phyloP scores from a whole-genome alignment of 2,888 invertebrate genomes.

The Drosophila cyrtoloma region DNA sequence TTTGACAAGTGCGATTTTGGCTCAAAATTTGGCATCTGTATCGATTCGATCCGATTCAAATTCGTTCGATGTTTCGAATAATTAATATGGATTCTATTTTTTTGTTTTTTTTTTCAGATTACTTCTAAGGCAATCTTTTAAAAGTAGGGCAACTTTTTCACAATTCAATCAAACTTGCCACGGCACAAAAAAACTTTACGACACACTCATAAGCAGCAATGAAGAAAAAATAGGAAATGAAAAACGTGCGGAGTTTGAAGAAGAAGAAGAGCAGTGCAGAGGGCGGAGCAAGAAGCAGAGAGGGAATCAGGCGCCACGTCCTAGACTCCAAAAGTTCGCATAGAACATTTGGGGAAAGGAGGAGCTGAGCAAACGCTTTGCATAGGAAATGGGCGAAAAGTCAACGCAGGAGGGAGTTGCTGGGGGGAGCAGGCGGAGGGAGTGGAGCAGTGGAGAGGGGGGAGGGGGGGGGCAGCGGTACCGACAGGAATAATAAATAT shows the following conservation, averaged over 20 bases:
- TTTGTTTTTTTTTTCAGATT: background rate
- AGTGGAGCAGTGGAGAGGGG: background rate
- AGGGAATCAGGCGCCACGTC: conserved; percentile 49
- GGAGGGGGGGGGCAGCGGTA: conserved; percentile 45
- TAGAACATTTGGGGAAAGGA: background rate
- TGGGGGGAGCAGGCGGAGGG: background rate
- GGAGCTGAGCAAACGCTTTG: conserved; percentile 61
- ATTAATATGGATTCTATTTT: background rate
- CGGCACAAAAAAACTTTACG: conserved; percentile 62
- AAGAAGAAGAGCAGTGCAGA: conserved; percentile 1
- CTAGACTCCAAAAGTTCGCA: conserved; percentile 25
- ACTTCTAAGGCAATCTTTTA: conserved; percentile 28
- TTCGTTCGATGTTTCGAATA: background rate
- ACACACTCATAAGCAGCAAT: conserved; percentile 56
- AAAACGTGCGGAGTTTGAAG: conserved; percentile 66
- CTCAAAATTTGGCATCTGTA: background rate
- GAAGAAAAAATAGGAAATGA: conserved; percentile 48
- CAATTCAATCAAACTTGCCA: conserved; percentile 73
- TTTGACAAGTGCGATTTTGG: background rate
- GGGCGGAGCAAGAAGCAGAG: conserved; percentile 3
- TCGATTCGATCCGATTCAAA: conserved; percentile 3
- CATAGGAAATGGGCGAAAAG: conserved; percentile 72
- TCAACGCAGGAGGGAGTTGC: conserved; percentile 39
- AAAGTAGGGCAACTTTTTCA: conserved; percentile 23
- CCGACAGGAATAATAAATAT: conserved; percentile 81